phyloP scores from a whole-genome alignment of 2,797 vertebrate species.

The Acomys russatus region DNA sequence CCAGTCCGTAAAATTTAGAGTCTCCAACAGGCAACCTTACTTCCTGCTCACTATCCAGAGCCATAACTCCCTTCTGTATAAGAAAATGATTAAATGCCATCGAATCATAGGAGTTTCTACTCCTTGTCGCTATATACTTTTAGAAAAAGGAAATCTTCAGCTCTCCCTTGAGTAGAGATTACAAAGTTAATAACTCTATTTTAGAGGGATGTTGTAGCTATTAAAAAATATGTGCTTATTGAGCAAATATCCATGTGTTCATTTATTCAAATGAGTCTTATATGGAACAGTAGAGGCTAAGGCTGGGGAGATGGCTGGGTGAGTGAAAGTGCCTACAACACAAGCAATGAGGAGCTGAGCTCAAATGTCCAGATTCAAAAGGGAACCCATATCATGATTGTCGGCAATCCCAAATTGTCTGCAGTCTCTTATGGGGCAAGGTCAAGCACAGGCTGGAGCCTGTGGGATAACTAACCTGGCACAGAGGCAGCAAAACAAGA shows the following conservation, averaged over 20 bases:
- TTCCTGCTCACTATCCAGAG: neutral
- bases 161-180: neutral
- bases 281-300: neutral
- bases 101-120: neutral
- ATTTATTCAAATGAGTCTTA: slow-evolving; percentile 37
- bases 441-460: neutral
- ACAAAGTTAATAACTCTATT: neutral
- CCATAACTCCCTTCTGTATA: no score
- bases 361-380: neutral
- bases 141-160: neutral
- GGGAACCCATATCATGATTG: neutral
- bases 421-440: neutral
- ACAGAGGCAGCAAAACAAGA: neutral
- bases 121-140: neutral
- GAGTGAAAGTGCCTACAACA: neutral
- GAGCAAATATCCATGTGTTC: neutral
- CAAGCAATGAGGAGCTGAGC: neutral
- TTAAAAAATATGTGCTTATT: slow-evolving; percentile 13
- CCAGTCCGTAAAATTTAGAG: neutral
- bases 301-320: neutral
- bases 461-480: neutral
- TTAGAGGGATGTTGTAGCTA: neutral
- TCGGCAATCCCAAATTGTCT: neutral
- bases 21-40: neutral
- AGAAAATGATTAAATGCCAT: neutral